Evolutionary conservation across 2,113 vertebrate species (phyloP).

Genomic region (Tyrannus savana): DNA sequence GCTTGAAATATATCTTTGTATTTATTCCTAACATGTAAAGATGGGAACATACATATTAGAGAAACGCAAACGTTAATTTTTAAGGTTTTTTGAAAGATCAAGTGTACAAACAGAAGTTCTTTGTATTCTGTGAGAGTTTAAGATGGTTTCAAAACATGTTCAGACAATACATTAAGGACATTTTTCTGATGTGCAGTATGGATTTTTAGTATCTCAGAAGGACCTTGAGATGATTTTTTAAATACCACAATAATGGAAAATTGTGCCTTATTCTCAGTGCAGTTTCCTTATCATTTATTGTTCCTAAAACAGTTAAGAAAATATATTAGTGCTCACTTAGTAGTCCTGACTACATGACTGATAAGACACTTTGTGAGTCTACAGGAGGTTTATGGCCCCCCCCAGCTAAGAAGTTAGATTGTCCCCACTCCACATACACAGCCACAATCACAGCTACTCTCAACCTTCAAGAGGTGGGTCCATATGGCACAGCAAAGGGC

Average conservation of each 20-base stretch:
- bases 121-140: neutral
- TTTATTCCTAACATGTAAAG: neutral
- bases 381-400: neutral
- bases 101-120: neutral
- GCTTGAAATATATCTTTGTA: neutral
- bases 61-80: neutral
- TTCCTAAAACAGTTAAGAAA: neutral
- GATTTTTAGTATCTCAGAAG: neutral
- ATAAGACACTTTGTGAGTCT: neutral
- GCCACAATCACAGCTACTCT: neutral
- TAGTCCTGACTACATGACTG: neutral
- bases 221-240: neutral
- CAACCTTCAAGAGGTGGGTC: neutral
- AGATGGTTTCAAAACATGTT: neutral
- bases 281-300: neutral
- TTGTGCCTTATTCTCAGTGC: neutral
- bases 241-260: neutral
- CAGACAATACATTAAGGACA: neutral
- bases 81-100: neutral
- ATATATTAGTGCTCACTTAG: neutral
- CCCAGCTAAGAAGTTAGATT: neutral
- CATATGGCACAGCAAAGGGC: neutral
- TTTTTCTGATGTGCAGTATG: neutral
- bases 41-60: neutral
- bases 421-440: rapidly evolving